Evolutionary conservation across 2,888 invertebrate species (phyloP).

Genomic region (Lysandra bellargus): DNA sequence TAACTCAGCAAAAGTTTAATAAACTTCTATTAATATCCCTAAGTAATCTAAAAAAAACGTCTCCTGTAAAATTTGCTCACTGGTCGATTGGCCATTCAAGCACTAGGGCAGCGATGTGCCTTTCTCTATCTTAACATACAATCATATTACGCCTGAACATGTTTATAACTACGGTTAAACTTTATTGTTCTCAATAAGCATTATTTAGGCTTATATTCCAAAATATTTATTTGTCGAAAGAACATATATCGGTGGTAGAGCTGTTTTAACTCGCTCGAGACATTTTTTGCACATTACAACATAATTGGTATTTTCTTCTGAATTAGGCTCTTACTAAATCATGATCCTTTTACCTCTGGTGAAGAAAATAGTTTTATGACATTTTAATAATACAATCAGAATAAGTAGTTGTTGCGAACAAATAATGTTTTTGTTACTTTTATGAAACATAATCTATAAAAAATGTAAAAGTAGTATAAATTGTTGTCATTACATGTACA

Average conservation of each 20-base stretch:
- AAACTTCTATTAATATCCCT: too few relatives aligned
- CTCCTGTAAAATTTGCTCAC: too few relatives aligned
- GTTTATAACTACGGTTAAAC: background rate
- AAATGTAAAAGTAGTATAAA: background rate
- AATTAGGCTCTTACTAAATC: background rate
- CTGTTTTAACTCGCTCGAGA: background rate
- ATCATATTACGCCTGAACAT: background rate
- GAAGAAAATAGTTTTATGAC: background rate
- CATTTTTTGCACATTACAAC: background rate
- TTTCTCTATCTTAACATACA: constrained; percentile 35
- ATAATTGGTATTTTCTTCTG: background rate
- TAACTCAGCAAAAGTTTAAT: too few relatives aligned
- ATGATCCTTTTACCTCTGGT: background rate
- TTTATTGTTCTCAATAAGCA: background rate
- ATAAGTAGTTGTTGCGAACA: background rate
- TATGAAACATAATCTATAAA: background rate
- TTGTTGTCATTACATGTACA: constrained; percentile 20
- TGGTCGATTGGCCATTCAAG: too few relatives aligned
- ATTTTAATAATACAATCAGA: background rate
- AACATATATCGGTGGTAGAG: background rate
- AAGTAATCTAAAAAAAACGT: too few relatives aligned
- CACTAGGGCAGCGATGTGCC: too few relatives aligned
- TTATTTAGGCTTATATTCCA: background rate
- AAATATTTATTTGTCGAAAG: background rate
- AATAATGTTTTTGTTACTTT: background rate